phyloP scores from a whole-genome alignment of 2,797 vertebrate genomes.

The Megalops cyprinoides region DNA sequence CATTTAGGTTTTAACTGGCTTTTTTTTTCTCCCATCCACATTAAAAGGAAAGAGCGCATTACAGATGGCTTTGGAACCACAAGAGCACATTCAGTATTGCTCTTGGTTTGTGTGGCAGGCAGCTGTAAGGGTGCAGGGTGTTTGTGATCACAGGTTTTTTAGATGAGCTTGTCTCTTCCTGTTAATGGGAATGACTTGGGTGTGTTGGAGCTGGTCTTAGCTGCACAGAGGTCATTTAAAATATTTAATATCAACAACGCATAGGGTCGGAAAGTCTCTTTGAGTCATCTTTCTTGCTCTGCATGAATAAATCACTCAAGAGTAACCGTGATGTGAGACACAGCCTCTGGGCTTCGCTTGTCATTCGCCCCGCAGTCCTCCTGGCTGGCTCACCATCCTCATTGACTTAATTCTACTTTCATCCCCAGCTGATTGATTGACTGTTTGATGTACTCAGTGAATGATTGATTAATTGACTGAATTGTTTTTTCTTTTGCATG shows the following conservation, averaged over 20 bases:
- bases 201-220: background rate
- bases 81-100: background rate
- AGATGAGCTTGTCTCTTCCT: background rate
- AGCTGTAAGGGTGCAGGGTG: background rate
- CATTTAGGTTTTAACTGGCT: constrained; percentile 54
- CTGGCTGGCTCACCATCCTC: background rate
- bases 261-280: background rate
- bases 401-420: background rate
- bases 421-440: background rate
- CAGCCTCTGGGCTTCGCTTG: background rate
- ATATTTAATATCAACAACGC: background rate
- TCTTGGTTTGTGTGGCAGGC: background rate
- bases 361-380: background rate
- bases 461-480: background rate
- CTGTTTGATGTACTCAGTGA: background rate
- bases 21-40: constrained; percentile 20
- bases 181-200: background rate
- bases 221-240: background rate
- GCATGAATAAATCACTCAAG: background rate
- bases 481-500: background rate
- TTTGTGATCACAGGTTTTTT: background rate
- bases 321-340: background rate
- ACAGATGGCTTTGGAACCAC: background rate
- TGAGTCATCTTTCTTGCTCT: background rate
- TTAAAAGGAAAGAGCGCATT: constrained; percentile 52